Evolutionary conservation across 2,888 invertebrate genomes (phyloP).

Genomic region (Megaustenia siamemsis): DNA sequence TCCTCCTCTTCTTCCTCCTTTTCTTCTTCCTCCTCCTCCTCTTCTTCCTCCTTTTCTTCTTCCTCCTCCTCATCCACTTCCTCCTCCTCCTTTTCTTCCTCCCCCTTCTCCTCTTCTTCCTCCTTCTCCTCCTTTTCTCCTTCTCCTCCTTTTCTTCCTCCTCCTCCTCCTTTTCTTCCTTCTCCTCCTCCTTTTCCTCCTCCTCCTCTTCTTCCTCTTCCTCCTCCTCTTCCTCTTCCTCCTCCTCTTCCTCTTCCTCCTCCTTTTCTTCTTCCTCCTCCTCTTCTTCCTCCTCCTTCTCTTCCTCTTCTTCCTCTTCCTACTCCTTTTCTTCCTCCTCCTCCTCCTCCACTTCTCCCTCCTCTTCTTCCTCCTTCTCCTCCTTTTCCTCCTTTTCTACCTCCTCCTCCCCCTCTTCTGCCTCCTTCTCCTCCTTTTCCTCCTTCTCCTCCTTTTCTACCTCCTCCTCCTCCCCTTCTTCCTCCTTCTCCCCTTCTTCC

Average conservation of each 20-base stretch:
- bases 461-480: neutral
- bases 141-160: neutral
- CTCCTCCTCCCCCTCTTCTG: conserved; percentile 4
- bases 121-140: neutral
- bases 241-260: neutral
- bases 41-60: neutral
- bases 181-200: neutral
- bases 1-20: neutral
- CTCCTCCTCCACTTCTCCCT: neutral
- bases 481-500: neutral
- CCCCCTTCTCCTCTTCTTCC: neutral
- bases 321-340: neutral
- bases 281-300: conserved; percentile 12
- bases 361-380: neutral
- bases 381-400: neutral
- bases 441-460: neutral
- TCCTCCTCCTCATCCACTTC: neutral
- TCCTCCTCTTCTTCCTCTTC: neutral
- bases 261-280: conserved; percentile 22
- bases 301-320: neutral
- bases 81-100: neutral
- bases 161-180: neutral
- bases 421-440: conserved; percentile 17
- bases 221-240: conserved; percentile 2
- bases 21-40: neutral